phyloP scores from a whole-genome alignment of 37 sponge, comb jelly and placozoan species.

The Dysidea cf. avara region DNA sequence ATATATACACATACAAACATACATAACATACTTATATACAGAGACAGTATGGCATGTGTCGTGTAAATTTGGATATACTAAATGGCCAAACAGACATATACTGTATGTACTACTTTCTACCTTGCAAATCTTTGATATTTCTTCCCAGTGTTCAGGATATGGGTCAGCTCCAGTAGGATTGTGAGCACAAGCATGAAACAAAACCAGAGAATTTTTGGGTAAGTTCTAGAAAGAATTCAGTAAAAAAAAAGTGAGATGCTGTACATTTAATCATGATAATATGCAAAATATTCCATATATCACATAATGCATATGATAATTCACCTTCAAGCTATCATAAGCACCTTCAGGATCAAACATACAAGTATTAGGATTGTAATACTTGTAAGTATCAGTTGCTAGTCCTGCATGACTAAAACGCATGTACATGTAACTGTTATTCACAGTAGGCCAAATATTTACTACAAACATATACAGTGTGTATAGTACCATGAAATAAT shows the following conservation, averaged over 20 bases:
- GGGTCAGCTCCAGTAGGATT: slow-evolving; percentile 97
- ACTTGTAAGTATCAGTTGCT: slow-evolving; percentile 70
- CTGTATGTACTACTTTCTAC: slow-evolving; percentile 11
- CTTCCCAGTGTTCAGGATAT: slow-evolving; percentile 82
- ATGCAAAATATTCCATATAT: too few species aligned
- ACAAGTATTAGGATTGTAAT: slow-evolving; percentile 78
- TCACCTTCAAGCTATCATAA: slow-evolving; percentile 70
- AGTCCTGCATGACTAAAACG: slow-evolving; percentile 68
- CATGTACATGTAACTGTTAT: too few species aligned
- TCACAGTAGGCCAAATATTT: too few species aligned
- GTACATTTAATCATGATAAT: too few species aligned
- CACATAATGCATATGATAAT: background rate
- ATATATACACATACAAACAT: background rate
- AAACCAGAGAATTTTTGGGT: slow-evolving; percentile 74
- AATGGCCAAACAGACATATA: background rate
- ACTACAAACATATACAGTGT: background rate
- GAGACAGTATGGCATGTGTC: background rate
- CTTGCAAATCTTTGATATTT: slow-evolving; percentile 83
- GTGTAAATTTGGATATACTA: background rate
- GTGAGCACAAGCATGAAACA: slow-evolving; percentile 96
- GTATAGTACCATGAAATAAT: background rate
- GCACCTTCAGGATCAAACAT: slow-evolving; percentile 69
- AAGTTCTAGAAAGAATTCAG: slow-evolving; percentile 32
- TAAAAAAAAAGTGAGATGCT: background rate
- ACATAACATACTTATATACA: background rate